Evolutionary conservation across 2,888 invertebrate species (phyloP).

Genomic region (Abrostola triplasia): DNA sequence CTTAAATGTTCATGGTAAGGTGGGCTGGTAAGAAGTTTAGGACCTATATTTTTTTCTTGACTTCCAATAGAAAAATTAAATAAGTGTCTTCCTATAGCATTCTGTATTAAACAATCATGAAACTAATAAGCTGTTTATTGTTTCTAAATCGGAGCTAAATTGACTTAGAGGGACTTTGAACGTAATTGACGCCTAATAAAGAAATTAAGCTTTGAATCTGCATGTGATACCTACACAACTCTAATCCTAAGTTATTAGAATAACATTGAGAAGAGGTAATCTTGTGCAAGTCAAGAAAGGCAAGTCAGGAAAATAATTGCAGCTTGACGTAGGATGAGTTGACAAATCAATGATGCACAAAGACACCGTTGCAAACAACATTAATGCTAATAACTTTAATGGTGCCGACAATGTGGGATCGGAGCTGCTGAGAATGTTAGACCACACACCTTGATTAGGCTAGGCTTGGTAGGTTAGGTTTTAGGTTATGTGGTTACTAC

Average conservation of each 20-base stretch:
- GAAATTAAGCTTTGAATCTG: too few relatives aligned
- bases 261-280: conserved; percentile 3
- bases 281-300: conserved; percentile 20
- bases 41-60: too few relatives aligned
- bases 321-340: conserved; percentile 13
- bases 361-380: conserved; percentile 10
- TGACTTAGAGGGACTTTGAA: not conserved
- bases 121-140: too few relatives aligned
- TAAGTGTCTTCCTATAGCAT: too few relatives aligned
- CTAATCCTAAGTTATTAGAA: not conserved
- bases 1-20: too few relatives aligned
- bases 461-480: conserved; percentile 10
- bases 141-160: conserved; percentile 8
- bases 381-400: conserved; percentile 9
- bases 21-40: too few relatives aligned
- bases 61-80: too few relatives aligned
- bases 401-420: not conserved
- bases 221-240: too few relatives aligned
- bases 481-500: too few relatives aligned
- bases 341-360: conserved; percentile 19
- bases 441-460: too few relatives aligned
- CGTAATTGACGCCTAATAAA: not conserved
- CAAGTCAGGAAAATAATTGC: conserved; percentile 34
- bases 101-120: too few relatives aligned
- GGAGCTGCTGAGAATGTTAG: not conserved